Evolutionary conservation across 2,113 vertebrate species (phyloP), one percentile per base, ranked within the genome.

Genomic region (Tragelaphus buxtoni): DNA sequence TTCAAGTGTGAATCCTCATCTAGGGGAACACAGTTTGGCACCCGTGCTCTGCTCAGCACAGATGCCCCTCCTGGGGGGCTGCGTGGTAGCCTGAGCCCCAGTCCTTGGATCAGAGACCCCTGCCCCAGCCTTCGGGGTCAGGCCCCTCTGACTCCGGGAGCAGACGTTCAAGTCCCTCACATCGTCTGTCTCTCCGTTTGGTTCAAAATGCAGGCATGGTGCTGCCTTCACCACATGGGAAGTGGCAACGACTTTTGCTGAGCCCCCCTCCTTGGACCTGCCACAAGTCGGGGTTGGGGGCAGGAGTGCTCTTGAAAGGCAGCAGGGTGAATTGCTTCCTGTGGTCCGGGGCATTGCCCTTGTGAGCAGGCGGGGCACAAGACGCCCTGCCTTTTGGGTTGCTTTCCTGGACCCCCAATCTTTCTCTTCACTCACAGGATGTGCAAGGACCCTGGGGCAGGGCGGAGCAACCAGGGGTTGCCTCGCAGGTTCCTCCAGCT

Each of bases 141-240:
- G 51, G 88, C 45, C 47, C 16, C 61, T 26, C 16, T 11, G 58
- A 18, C 45, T 22, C 30, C 20, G 1, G 0, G 56, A 69, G 65
- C 74, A 63, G 69, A 26, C 1, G 10, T 28, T 20, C 16, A 65
- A 32, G 28, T 17, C 56, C 10, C 20, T 42, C 18, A 4, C 30
- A 1, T 28, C 4, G 13, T 35, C 85, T 69, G 80, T 51, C 47
- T 1, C 22, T 32, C 28, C 2, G 5, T 9, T 2, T 0, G 42
- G n/a, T 11, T 60, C 1, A 5, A 18, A 58, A n/a, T 0, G 18
- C 18, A 30, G 85, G 17, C 63, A 5, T 8, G 13, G 45, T 8
- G 3, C 20, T 0, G 28, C 35, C 30, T 86, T n/a, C n/a, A 12
- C 9, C 49, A 22, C n/a, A 5, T 3, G 39, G 77, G n/a, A 81